Evolutionary conservation across 2,888 invertebrate genomes (phyloP), one percentile per base, ranked within the genome.

Genomic region (Holacanthella duospinosa): DNA sequence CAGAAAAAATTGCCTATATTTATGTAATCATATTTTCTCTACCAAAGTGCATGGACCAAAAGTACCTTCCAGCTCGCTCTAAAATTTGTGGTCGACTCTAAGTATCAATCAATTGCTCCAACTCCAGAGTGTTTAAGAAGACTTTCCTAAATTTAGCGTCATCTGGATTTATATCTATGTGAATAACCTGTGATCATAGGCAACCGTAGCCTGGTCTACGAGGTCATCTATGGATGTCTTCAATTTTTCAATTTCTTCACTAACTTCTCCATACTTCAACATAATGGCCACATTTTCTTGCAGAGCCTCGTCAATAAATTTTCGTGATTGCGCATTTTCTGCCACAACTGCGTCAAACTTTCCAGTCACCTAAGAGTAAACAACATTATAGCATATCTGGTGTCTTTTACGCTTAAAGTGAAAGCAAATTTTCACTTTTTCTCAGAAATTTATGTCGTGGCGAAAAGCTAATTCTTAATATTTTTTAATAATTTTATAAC

Each of bases 291-390:
- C 61, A 66, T 72, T 72, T 57, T 71, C 68, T 54, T 69, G 65
- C 4, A 71, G 53, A 6, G 66, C 63, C 48, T 65, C 64, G 55
- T 72, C 72, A 58, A 72, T 71, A 3, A 48, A 55, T 25, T 44
- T 1, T 16, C 72, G 60, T 24, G 69, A 48, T 1, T 64, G 48
- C 2, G 67, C 60, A 55, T 72, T 72, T 44, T 69, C 68, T 0
- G 71, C 70, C 29, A 71, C 70, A 9, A 72, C 67, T 4, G 70
- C 44, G 48, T 72, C 72, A 61, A 71, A 72, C 60, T 72, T 70
- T 19, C 63, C 64, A 27, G 71, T 71, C 3, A 70, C 70, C 72
- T 71, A 9, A 21, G 2, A 27, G 21, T 21, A 57, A 55, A n/a
- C n/a, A n/a, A n/a, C n/a, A n/a, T n/a, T n/a, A n/a, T n/a, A n/a